Percentiles rank a stretch among this genome's conserved stretches.
Conservation (phyloP, 2,888 invertebrate genomes). For the Drosophila prolongata region DNA sequence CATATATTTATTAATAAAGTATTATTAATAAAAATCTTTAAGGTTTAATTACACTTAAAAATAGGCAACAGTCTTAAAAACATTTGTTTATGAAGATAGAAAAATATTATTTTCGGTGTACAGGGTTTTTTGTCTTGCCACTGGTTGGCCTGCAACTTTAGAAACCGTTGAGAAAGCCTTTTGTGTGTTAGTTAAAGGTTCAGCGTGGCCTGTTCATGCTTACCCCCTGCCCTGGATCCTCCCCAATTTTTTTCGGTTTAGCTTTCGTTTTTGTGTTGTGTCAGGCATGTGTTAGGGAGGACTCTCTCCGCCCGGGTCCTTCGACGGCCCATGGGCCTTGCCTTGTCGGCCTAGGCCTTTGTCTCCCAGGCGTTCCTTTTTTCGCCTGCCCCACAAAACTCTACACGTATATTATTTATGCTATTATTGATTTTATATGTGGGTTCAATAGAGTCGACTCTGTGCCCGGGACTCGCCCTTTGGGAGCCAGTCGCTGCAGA, state of each 20-base stretch:
- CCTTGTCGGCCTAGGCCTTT: constrained; percentile 66
- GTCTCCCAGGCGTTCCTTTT: constrained; percentile 50
- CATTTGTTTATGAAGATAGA: background rate
- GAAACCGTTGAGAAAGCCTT: constrained; percentile 65
- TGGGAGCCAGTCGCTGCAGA: constrained; percentile 29
- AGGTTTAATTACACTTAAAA: too few relatives aligned
- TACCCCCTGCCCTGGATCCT: constrained; percentile 5
- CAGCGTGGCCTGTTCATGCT: constrained; percentile 28
- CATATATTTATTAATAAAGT: too few relatives aligned
- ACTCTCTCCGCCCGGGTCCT: constrained; percentile 53
- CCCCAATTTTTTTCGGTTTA: constrained; percentile 44
- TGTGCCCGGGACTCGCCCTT: constrained; percentile 14
- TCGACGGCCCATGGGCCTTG: constrained; percentile 64
- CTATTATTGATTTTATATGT: constrained; percentile 73
- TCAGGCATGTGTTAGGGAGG: constrained; percentile 68
- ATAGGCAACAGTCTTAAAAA: too few relatives aligned
- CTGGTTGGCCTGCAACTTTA: constrained; percentile 56
- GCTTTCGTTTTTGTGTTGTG: constrained; percentile 63
- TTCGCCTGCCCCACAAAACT: constrained; percentile 27
- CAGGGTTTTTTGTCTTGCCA: constrained; percentile 41
- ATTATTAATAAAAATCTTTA: too few relatives aligned
- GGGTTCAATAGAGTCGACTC: constrained; percentile 49
- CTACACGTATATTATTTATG: constrained; percentile 75
- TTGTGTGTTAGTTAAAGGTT: constrained; percentile 56
- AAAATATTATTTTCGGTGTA: background rate